These are phyloP conservation scores for Phlogophora meticulosa DNA, from an alignment of 2,888 invertebrate species.

Conservation along the genomic window DNA sequence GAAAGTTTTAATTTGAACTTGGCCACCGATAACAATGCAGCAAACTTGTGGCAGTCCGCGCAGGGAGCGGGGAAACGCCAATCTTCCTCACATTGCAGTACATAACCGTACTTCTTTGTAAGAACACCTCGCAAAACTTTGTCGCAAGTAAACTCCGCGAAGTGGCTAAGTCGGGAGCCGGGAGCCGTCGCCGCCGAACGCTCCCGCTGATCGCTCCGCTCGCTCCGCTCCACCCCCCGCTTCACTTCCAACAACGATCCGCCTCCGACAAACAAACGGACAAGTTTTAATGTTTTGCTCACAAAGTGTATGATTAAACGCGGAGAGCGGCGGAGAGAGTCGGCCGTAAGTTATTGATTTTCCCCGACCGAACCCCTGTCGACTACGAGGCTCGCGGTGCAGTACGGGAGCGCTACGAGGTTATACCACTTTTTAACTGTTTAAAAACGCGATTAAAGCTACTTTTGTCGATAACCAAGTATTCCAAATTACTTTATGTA, in stretches of 20 bases:
- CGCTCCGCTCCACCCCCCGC: slow-evolving; percentile 73
- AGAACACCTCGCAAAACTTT: slow-evolving; percentile 90
- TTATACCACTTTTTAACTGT: slow-evolving; percentile 79
- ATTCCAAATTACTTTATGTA: slow-evolving; percentile 74
- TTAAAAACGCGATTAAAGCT: slow-evolving; percentile 73
- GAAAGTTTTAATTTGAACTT: slow-evolving; percentile 88
- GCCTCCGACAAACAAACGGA: slow-evolving; percentile 90
- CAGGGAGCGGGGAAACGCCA: slow-evolving; percentile 82
- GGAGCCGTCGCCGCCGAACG: slow-evolving; percentile 75
- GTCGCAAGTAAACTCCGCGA: slow-evolving; percentile 87
- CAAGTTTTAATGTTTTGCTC: slow-evolving; percentile 91
- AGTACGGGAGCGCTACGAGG: slow-evolving; percentile 77
- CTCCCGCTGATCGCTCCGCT: slow-evolving; percentile 72
- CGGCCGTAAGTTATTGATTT: slow-evolving; percentile 92
- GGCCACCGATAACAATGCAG: slow-evolving; percentile 86
- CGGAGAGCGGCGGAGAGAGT: slow-evolving; percentile 91
- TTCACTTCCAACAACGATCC: slow-evolving; percentile 79
- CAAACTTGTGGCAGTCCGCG: slow-evolving; percentile 79
- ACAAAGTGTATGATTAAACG: slow-evolving; percentile 91
- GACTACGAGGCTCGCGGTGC: slow-evolving; percentile 86
- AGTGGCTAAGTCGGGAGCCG: slow-evolving; percentile 74
- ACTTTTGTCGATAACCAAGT: slow-evolving; percentile 71
- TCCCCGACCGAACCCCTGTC: slow-evolving; percentile 89
- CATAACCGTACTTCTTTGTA: slow-evolving; percentile 89
- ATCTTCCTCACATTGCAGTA: slow-evolving; percentile 88